These are phyloP conservation scores for Graphium colonna DNA, from an alignment of 2,888 invertebrate species.

Conservation along the genomic window DNA sequence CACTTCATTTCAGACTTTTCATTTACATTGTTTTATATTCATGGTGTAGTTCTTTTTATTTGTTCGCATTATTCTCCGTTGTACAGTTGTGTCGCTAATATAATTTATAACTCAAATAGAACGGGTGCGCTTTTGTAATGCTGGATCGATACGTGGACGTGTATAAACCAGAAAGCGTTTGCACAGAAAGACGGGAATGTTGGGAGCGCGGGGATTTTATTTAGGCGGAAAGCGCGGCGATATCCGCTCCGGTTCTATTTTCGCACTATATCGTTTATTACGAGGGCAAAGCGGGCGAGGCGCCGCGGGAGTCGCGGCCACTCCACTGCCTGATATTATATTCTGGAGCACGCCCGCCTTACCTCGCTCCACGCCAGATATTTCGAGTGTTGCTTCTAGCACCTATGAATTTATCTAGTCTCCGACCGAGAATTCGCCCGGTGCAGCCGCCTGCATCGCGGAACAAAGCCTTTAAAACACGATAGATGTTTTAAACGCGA, in stretches of 20 bases:
- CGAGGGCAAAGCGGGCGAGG: slow-evolving; percentile 51
- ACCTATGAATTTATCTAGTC: slow-evolving; percentile 75
- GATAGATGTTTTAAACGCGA: slow-evolving; percentile 9
- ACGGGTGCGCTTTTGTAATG: slow-evolving; percentile 58
- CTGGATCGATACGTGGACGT: slow-evolving; percentile 58
- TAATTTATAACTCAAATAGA: neutral
- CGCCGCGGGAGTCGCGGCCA: slow-evolving; percentile 53
- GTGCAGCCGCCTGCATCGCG: slow-evolving; percentile 67
- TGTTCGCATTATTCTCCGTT: neutral
- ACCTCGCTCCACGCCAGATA: slow-evolving; percentile 75
- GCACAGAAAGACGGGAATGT: slow-evolving; percentile 54
- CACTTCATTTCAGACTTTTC: neutral
- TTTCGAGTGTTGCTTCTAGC: slow-evolving; percentile 76
- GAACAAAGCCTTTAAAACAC: slow-evolving; percentile 36
- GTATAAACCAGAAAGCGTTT: slow-evolving; percentile 57
- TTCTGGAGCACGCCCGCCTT: slow-evolving; percentile 77
- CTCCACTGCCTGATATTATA: slow-evolving; percentile 76
- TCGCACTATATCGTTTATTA: slow-evolving; percentile 72
- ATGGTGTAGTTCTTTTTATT: neutral
- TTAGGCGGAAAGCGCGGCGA: slow-evolving; percentile 61
- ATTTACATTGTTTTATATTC: neutral
- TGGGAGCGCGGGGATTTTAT: slow-evolving; percentile 66
- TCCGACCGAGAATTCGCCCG: slow-evolving; percentile 66
- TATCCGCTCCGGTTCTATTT: slow-evolving; percentile 70
- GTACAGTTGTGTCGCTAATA: neutral